phyloP scores from a whole-genome alignment of 2,888 invertebrate genomes.

The Eupithecia subumbrata region DNA sequence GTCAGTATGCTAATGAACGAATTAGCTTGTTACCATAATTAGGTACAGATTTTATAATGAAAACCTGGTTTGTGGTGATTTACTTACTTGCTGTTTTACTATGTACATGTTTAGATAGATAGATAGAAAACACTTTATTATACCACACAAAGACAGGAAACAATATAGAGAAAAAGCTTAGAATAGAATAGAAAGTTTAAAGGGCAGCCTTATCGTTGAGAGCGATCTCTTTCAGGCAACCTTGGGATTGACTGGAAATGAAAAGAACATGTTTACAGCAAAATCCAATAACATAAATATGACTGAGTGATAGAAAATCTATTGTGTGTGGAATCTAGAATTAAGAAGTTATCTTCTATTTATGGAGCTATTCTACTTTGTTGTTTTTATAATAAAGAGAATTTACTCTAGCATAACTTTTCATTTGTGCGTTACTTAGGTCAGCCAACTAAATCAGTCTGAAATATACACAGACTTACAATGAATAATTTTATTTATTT shows the following conservation, averaged over 20 bases:
- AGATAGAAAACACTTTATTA: too few relatives aligned
- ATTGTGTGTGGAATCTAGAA: not conserved
- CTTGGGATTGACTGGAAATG: too few relatives aligned
- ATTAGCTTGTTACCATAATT: conserved; percentile 25
- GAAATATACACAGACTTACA: not conserved
- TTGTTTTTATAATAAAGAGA: not conserved
- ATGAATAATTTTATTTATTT: not conserved
- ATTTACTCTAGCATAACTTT: not conserved
- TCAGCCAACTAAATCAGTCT: not conserved
- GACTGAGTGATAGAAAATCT: not conserved
- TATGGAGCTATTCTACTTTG: not conserved
- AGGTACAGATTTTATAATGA: conserved; percentile 3
- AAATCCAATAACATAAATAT: not conserved
- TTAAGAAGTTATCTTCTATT: not conserved
- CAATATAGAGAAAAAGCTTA: too few relatives aligned
- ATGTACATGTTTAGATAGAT: too few relatives aligned
- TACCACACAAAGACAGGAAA: too few relatives aligned
- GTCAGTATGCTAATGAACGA: conserved; percentile 24
- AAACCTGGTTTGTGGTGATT: not conserved
- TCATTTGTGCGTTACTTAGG: not conserved
- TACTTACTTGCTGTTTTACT: not conserved
- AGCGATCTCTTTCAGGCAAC: too few relatives aligned
- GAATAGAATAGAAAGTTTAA: too few relatives aligned
- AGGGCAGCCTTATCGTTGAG: too few relatives aligned
- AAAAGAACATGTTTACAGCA: not conserved